Evolutionary conservation across 2,113 vertebrate genomes (phyloP).

Genomic region (Amazona guildingii): DNA sequence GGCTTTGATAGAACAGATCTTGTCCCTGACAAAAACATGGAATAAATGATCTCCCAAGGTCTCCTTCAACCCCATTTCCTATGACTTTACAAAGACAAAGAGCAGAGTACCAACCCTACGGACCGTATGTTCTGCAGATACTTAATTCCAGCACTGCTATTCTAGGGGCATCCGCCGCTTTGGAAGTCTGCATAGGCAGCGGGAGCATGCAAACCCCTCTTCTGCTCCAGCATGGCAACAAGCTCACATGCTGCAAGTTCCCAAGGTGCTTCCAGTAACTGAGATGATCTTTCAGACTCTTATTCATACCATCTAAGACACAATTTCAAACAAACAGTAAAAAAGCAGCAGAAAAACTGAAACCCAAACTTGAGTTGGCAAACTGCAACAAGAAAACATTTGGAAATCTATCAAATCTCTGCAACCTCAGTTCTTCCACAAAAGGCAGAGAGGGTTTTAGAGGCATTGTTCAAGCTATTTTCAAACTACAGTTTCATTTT

Average conservation of each 20-base stretch:
- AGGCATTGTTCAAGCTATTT: neutral
- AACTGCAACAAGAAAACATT: neutral
- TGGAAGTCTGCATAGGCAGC: accelerated
- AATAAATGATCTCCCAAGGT: neutral
- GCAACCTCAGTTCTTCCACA: neutral
- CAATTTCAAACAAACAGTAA: neutral
- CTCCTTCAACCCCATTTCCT: neutral
- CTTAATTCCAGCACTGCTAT: accelerated
- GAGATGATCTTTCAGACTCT: neutral
- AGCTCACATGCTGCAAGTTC: neutral
- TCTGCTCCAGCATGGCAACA: neutral
- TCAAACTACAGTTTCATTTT: neutral
- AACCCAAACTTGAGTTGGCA: neutral
- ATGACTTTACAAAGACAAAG: neutral
- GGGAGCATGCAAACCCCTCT: neutral
- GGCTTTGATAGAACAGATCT: neutral
- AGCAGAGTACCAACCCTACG: neutral
- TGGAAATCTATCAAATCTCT: neutral
- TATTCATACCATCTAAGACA: neutral
- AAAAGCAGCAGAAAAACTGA: neutral
- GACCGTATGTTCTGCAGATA: neutral
- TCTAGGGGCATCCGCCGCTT: neutral
- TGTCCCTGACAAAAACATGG: neutral
- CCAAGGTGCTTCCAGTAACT: neutral
- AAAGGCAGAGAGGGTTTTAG: neutral